Evolutionary conservation across 2,797 vertebrate genomes (phyloP).

Genomic region (Valencia hispanica): DNA sequence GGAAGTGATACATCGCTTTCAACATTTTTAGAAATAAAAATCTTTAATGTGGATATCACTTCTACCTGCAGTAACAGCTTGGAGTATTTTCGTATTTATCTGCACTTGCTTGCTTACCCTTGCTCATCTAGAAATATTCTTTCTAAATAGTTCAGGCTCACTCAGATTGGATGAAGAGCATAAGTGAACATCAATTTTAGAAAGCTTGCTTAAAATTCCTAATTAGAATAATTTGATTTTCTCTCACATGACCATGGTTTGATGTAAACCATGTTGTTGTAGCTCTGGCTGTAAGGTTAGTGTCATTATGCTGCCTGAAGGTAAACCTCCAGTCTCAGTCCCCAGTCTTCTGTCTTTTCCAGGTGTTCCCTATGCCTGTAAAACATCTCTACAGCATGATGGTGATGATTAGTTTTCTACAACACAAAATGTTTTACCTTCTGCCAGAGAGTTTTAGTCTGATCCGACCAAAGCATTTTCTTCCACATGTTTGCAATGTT

Average conservation of each 20-base stretch:
- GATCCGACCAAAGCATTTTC: too few relatives aligned
- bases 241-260: not conserved
- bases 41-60: not conserved
- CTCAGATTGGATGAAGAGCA: not conserved
- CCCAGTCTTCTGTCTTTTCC: too few relatives aligned
- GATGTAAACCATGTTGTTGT: not conserved
- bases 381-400: too few relatives aligned
- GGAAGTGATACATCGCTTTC: too few relatives aligned
- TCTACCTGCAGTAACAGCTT: not conserved
- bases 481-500: too few relatives aligned
- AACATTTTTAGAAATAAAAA: not conserved
- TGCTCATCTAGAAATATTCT: not conserved
- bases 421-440: too few relatives aligned
- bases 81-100: not conserved
- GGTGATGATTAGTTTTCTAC: too few relatives aligned
- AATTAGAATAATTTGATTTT: not conserved
- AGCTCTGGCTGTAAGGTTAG: too few relatives aligned
- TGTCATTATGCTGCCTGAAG: not conserved
- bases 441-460: too few relatives aligned
- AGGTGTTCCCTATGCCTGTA: too few relatives aligned
- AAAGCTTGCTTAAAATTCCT: not conserved
- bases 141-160: not conserved
- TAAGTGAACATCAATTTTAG: not conserved
- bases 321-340: too few relatives aligned
- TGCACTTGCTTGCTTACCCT: not conserved